A percentile compares a stretch with the other conserved stretches of the same genome.
These are phyloP conservation scores for Microctenopoma stevenorrisi DNA, from an alignment of 2,797 vertebrate genomes.

Conservation along the genomic window DNA sequence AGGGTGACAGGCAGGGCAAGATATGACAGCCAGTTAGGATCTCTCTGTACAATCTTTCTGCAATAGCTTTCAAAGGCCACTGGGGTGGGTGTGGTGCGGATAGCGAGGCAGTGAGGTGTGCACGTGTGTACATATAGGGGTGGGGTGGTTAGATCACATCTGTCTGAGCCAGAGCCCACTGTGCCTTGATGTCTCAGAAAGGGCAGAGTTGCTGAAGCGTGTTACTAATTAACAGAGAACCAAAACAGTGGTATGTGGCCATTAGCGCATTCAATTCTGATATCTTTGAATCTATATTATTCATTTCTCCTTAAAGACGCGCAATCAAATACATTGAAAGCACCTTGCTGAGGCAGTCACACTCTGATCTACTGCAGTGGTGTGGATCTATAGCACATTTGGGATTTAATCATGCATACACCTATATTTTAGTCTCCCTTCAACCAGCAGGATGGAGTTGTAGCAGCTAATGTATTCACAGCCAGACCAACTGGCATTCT, in stretches of 20 bases:
- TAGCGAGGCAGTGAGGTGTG: conserved; percentile 24
- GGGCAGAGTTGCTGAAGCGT: conserved; percentile 66
- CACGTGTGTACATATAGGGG: background rate
- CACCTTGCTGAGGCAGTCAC: conserved; percentile 79
- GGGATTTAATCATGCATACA: conserved; percentile 91
- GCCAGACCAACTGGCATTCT: conserved; percentile 93
- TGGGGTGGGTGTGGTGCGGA: conserved; percentile 11
- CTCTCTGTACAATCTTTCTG: conserved; percentile 13
- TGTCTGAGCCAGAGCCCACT: conserved; percentile 47
- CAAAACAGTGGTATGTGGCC: conserved; percentile 56
- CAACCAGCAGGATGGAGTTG: conserved; percentile 89
- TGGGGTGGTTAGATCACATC: conserved; percentile 54
- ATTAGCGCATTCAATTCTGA: conserved; percentile 68
- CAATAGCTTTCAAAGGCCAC: conserved; percentile 42
- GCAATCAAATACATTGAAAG: conserved; percentile 79
- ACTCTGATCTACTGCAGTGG: conserved; percentile 66
- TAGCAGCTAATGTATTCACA: conserved; percentile 95
- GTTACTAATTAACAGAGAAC: conserved; percentile 72
- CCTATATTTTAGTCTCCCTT: conserved; percentile 81
- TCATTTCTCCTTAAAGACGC: conserved; percentile 52
- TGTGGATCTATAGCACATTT: conserved; percentile 82
- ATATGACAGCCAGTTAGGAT: conserved; percentile 18
- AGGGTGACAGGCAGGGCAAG: conserved; percentile 6
- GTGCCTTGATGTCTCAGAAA: conserved; percentile 66
- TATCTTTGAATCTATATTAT: conserved; percentile 51